These are phyloP conservation scores for Heteronetta atricapilla DNA, from an alignment of 2,113 vertebrate genomes.

Conservation along the genomic window DNA sequence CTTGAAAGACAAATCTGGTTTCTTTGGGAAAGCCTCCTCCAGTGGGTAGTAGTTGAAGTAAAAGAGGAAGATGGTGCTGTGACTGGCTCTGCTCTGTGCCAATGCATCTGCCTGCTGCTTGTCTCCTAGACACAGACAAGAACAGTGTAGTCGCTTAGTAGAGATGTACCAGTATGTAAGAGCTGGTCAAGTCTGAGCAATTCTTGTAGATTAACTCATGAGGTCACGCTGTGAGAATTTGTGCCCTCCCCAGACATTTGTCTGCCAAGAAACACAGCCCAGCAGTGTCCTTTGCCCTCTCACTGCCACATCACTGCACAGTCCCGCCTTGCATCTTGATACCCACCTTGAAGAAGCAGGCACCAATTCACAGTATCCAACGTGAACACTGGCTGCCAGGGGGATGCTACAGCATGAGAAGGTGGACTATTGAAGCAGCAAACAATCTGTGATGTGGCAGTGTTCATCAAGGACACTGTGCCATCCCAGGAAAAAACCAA, in stretches of 20 bases:
- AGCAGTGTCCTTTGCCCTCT: neutral
- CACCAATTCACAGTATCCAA: conserved; percentile 70
- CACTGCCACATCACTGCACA: too few relatives aligned
- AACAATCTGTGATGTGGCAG: conserved; percentile 59
- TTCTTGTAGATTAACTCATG: neutral
- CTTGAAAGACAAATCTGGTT: neutral
- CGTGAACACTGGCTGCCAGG: conserved; percentile 81
- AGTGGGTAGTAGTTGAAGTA: conserved; percentile 57
- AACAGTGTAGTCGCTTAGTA: neutral
- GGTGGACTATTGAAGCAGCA: conserved; percentile 75
- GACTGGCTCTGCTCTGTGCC: neutral
- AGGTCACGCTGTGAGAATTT: neutral
- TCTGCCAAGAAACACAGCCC: neutral
- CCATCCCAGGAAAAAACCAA: conserved; percentile 80
- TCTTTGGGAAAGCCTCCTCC: conserved; percentile 34
- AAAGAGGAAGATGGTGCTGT: conserved; percentile 69
- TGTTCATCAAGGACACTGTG: conserved; percentile 78
- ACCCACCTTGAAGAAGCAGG: conserved; percentile 82
- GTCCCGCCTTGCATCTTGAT: neutral
- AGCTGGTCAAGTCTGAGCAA: neutral
- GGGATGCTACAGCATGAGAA: conserved; percentile 32
- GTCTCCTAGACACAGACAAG: conserved; percentile 44
- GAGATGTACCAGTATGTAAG: neutral
- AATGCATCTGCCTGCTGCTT: neutral
- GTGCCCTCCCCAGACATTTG: too few relatives aligned